A percentile compares a stretch with the other conserved stretches of the same genome.
These are phyloP conservation scores for Gopherus flavomarginatus DNA, from an alignment of 2,113 vertebrate genomes.

Conservation along the genomic window DNA sequence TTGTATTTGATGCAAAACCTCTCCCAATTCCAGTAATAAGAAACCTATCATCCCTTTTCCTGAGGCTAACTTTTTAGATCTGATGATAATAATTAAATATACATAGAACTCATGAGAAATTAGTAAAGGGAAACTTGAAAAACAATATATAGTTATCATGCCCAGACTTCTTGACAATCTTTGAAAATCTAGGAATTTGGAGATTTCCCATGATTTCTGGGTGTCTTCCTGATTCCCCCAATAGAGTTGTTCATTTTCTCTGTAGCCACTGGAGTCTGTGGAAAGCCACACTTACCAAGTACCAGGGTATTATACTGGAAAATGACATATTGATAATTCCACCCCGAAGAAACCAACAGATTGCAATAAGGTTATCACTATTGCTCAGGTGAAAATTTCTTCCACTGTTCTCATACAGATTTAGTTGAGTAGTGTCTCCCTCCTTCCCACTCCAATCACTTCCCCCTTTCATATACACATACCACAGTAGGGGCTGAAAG, in stretches of 20 bases:
- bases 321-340: not conserved
- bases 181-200: not conserved
- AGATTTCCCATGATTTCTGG: not conserved
- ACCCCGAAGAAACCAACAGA: not conserved
- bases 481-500: too few species aligned
- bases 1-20: accelerated
- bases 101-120: not conserved
- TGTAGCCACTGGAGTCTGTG: not conserved
- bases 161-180: not conserved
- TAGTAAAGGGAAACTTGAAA: not conserved
- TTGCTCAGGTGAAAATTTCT: too few species aligned
- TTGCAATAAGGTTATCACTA: not conserved
- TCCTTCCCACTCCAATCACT: too few species aligned
- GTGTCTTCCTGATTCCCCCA: not conserved
- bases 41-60: not conserved
- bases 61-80: not conserved
- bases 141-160: accelerated
- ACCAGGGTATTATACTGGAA: not conserved
- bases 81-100: not conserved
- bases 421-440: too few species aligned
- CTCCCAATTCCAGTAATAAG: not conserved
- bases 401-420: too few species aligned
- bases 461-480: too few species aligned
- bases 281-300: not conserved
- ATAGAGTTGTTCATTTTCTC: not conserved